These are phyloP conservation scores for Dicycla oo DNA, from an alignment of 2,888 invertebrate species.

Conservation along the genomic window DNA sequence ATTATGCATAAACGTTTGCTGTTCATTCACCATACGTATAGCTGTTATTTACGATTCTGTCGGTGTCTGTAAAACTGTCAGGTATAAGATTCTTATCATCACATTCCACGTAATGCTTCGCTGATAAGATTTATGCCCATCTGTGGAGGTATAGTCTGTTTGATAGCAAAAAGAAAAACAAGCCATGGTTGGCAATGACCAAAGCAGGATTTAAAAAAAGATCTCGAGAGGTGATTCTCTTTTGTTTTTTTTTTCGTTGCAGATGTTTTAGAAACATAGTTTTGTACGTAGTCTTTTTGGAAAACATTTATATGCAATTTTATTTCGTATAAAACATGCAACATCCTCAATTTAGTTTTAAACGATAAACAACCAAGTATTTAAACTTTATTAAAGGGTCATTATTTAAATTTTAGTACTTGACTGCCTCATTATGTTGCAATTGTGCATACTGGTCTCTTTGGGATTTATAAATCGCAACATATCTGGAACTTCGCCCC, in stretches of 20 bases:
- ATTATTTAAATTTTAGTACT: constrained; percentile 49
- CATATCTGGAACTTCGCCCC: not conserved
- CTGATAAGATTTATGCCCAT: constrained; percentile 42
- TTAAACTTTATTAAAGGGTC: constrained; percentile 21
- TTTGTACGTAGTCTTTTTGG: constrained; percentile 5
- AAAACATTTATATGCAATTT: constrained; percentile 2
- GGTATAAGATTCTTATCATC: constrained; percentile 45
- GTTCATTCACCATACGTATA: constrained; percentile 20
- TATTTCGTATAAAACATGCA: constrained; percentile 12
- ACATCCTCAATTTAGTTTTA: constrained; percentile 43
- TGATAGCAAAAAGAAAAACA: constrained; percentile 39
- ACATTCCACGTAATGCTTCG: constrained; percentile 41
- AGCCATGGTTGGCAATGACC: constrained; percentile 23
- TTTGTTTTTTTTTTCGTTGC: constrained; percentile 11
- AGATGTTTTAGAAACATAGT: not conserved
- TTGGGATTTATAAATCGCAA: constrained; percentile 33
- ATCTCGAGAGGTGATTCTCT: not conserved
- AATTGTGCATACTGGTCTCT: constrained; percentile 27
- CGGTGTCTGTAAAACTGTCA: constrained; percentile 26
- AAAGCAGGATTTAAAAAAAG: constrained; percentile 23
- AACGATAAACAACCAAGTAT: constrained; percentile 9
- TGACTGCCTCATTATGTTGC: constrained; percentile 27
- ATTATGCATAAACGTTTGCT: constrained; percentile 4
- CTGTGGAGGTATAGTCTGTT: constrained; percentile 7
- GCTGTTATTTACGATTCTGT: constrained; percentile 35